phyloP scores from a whole-genome alignment of 2,888 invertebrate genomes.

The Thyatira batis region DNA sequence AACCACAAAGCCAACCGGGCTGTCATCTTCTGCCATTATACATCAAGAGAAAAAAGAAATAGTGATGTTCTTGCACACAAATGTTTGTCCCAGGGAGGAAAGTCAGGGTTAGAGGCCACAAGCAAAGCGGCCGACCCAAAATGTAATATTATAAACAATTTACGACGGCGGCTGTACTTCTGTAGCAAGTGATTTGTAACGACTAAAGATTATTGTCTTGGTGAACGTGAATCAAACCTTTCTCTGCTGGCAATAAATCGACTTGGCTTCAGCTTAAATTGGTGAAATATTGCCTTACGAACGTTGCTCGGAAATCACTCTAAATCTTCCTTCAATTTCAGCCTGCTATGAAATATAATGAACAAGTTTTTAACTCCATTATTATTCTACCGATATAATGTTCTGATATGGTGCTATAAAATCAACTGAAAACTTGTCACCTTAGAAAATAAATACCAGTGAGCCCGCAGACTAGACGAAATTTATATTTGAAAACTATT shows the following conservation, averaged over 20 bases:
- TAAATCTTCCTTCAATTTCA: not conserved
- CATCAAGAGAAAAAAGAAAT: too few relatives aligned
- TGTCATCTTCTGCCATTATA: too few relatives aligned
- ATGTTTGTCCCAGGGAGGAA: too few relatives aligned
- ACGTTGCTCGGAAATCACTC: not conserved
- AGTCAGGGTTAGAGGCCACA: too few relatives aligned
- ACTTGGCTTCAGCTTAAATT: conserved; percentile 3
- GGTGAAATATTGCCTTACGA: conserved; percentile 2
- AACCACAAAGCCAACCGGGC: too few relatives aligned
- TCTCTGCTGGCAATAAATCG: not conserved
- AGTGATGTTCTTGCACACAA: too few relatives aligned
- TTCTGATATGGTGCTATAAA: not conserved
- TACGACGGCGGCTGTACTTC: not conserved
- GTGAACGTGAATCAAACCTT: conserved; percentile 5
- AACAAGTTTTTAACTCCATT: not conserved
- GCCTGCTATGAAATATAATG: not conserved
- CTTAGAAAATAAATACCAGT: too few relatives aligned
- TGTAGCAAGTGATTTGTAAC: conserved; percentile 3
- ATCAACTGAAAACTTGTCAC: not conserved
- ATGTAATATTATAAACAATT: not conserved
- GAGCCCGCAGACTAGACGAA: too few relatives aligned
- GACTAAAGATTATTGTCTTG: not conserved
- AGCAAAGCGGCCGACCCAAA: too few relatives aligned
- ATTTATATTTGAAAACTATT: too few relatives aligned
- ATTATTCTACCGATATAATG: not conserved